A percentile compares a stretch with the other conserved stretches of the same genome.
phyloP scores from a whole-genome alignment of 2,888 invertebrate genomes.

The Heliconius ismenius region DNA sequence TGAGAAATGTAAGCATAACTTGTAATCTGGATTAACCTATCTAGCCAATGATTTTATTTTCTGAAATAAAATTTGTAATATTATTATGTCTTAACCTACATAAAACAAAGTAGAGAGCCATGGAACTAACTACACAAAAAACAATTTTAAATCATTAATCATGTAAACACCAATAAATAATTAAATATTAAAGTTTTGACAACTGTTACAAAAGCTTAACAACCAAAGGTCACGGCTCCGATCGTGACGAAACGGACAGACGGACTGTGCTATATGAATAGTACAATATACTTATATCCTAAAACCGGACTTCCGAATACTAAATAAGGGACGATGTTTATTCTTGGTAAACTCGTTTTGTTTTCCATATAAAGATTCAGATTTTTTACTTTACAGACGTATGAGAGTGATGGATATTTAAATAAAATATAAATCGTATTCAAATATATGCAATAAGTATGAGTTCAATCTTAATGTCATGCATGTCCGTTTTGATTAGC shows the following conservation, averaged over 20 bases:
- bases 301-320: constrained; percentile 30
- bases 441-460: background rate
- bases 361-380: constrained; percentile 25
- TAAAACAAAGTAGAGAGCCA: background rate
- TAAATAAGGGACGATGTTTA: constrained; percentile 23
- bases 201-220: constrained; percentile 24
- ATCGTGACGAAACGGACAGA: constrained; percentile 29
- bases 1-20: too few species aligned
- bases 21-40: too few species aligned
- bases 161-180: constrained; percentile 3
- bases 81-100: background rate
- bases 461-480: background rate
- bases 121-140: background rate
- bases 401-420: constrained; percentile 1
- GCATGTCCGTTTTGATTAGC: background rate
- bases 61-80: background rate
- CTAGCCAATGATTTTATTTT: background rate
- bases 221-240: constrained; percentile 24
- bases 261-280: background rate
- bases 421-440: background rate
- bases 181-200: constrained; percentile 23
- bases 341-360: constrained; percentile 25
- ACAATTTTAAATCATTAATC: constrained; percentile 7
- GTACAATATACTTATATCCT: constrained; percentile 1
- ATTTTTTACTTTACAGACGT: constrained; percentile 7